A percentile compares a stretch with the other conserved stretches of the same genome.
phyloP scores from a whole-genome alignment of 92 coral and sea anemone genomes.

The Scolanthus callimorphus region DNA sequence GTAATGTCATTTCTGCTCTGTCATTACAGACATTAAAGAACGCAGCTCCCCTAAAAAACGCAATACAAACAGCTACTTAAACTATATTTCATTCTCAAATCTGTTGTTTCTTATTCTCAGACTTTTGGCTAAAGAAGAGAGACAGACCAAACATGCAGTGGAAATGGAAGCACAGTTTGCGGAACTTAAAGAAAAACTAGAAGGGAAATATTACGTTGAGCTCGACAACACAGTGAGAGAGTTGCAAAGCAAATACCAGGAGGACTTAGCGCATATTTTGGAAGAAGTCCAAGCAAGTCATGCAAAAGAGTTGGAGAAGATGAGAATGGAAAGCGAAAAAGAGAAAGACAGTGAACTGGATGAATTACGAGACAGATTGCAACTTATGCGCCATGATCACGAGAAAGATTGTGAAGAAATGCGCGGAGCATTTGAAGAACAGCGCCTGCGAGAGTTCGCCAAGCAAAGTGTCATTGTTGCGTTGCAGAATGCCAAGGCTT shows the following conservation, averaged over 20 bases:
- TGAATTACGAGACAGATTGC: slow-evolving; percentile 49
- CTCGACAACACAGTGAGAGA: slow-evolving; percentile 72
- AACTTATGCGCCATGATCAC: slow-evolving; percentile 50
- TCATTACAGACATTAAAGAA: too few species aligned
- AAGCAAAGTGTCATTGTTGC: slow-evolving; percentile 69
- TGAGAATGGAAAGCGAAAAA: slow-evolving; percentile 41
- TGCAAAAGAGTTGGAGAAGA: slow-evolving; percentile 47
- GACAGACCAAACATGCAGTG: slow-evolving; percentile 54
- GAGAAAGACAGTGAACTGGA: slow-evolving; percentile 46
- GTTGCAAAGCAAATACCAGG: slow-evolving; percentile 69
- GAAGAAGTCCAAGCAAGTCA: slow-evolving; percentile 62
- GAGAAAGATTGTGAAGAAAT: slow-evolving; percentile 72
- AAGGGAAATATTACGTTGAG: slow-evolving; percentile 53
- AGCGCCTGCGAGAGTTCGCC: slow-evolving; percentile 64
- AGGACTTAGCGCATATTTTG: slow-evolving; percentile 57
- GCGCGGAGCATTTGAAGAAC: slow-evolving; percentile 66
- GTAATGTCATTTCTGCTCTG: too few species aligned
- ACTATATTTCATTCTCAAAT: too few species aligned
- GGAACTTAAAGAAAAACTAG: slow-evolving; percentile 56
- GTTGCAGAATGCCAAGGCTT: slow-evolving; percentile 64
- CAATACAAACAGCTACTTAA: too few species aligned
- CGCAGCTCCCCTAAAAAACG: too few species aligned
- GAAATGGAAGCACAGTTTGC: slow-evolving; percentile 72
- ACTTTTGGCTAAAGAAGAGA: slow-evolving; percentile 65
- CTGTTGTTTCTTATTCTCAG: slow-evolving; percentile 52